Conservation (phyloP, 2,888 invertebrate genomes). For the Eupelmus urozonus region DNA sequence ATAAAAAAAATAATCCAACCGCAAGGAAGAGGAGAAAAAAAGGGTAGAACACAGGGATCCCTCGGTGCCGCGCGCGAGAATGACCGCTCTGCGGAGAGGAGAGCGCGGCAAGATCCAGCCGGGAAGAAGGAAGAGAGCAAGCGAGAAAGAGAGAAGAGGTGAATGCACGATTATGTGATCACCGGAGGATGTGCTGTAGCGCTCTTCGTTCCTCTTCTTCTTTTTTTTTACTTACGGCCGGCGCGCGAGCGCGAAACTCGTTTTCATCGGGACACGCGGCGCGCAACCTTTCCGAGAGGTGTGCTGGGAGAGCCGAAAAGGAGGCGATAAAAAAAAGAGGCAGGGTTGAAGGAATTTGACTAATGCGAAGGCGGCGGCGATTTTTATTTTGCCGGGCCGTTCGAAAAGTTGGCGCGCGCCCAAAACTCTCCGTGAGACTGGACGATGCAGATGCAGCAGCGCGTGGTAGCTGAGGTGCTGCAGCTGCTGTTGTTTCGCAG, state of each 20-base stretch:
- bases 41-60: background rate
- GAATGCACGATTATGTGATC: slow-evolving; percentile 76
- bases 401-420: too few species aligned
- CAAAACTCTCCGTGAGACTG: too few species aligned
- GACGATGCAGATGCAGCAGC: too few species aligned
- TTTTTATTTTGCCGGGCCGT: slow-evolving; percentile 21
- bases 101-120: background rate
- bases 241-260: slow-evolving; percentile 67
- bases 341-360: slow-evolving; percentile 59
- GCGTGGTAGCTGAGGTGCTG: too few species aligned
- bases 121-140: slow-evolving; percentile 7
- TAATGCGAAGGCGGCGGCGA: slow-evolving; percentile 46
- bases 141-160: slow-evolving; percentile 64
- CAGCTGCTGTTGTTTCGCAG: background rate
- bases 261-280: slow-evolving; percentile 66
- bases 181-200: slow-evolving; percentile 72
- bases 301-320: slow-evolving; percentile 31
- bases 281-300: background rate
- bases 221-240: slow-evolving; percentile 40
- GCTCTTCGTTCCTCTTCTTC: slow-evolving; percentile 65
- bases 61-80: slow-evolving; percentile 7
- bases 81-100: slow-evolving; percentile 6
- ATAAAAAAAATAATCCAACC: slow-evolving; percentile 26
- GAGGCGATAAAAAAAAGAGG: slow-evolving; percentile 16
- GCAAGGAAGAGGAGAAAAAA: slow-evolving; percentile 7